phyloP scores from a whole-genome alignment of 1,140 invertebrate genomes.

The Bombyx mandarina region DNA sequence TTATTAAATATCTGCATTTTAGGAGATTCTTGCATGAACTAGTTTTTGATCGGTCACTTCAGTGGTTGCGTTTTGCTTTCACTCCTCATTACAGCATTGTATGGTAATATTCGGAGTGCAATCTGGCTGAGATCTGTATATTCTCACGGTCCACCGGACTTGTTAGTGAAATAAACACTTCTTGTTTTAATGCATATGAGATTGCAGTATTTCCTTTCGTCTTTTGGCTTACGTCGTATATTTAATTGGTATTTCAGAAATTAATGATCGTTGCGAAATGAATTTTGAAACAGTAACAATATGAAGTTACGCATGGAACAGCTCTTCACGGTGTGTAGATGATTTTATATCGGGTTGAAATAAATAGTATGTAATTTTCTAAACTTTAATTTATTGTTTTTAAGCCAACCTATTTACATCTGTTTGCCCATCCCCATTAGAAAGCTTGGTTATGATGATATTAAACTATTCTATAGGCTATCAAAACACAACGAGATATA shows the following conservation, averaged over 20 bases:
- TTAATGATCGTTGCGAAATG: constrained; percentile 7
- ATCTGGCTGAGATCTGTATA: constrained; percentile 15
- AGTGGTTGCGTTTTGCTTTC: constrained; percentile 11
- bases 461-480: no score
- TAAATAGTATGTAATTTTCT: no score
- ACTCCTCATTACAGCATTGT: constrained; percentile 19
- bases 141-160: constrained; percentile 22
- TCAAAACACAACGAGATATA: no score
- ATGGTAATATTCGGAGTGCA: constrained; percentile 19
- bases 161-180: constrained; percentile 17
- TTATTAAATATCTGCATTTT: no score
- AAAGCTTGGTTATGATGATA: neutral
- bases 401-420: constrained; percentile 3
- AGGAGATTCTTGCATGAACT: no score
- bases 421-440: neutral
- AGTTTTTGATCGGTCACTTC: no score
- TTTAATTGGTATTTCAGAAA: constrained; percentile 14
- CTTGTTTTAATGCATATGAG: constrained; percentile 9
- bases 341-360: no score
- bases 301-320: no score
- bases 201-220: constrained; percentile 13
- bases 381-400: constrained; percentile 5
- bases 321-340: no score
- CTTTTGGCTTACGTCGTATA: constrained; percentile 8
- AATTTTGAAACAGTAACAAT: neutral